Percentiles rank a stretch among this genome's conserved stretches.
Conservation (phyloP, 2,888 invertebrate genomes). For the Acanthosepion pharaonis region DNA sequence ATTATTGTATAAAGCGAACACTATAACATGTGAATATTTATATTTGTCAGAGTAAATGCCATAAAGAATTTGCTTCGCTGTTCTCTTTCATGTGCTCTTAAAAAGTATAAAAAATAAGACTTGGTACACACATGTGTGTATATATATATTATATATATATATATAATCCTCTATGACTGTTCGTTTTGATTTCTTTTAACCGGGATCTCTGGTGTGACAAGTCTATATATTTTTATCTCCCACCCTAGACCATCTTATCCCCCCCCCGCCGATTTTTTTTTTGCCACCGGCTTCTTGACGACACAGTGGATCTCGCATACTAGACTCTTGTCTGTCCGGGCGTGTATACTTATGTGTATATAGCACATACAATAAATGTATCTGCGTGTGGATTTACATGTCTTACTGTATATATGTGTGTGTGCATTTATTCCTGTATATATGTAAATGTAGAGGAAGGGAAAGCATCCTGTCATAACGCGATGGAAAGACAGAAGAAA, state of each 20-base stretch:
- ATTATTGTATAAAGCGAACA: no score
- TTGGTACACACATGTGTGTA: background rate
- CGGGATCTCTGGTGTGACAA: no score
- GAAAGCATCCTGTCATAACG: slow-evolving; percentile 33
- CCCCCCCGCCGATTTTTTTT: background rate
- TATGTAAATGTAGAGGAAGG: background rate
- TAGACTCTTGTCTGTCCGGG: slow-evolving; percentile 3
- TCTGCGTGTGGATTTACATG: background rate
- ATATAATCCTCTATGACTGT: background rate
- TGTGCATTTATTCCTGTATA: background rate
- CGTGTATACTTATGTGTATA: background rate
- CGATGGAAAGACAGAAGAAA: background rate
- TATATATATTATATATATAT: background rate
- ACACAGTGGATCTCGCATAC: slow-evolving; percentile 11
- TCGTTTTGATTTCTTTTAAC: no score
- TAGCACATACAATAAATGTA: background rate
- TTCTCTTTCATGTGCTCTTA: no score
- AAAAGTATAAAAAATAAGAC: no score
- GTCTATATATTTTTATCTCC: background rate
- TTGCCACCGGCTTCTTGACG: background rate
- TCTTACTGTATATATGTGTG: background rate
- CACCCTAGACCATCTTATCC: background rate
- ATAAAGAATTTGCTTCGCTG: no score
- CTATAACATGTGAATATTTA: no score
- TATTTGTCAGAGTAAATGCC: no score